Evolutionary conservation across 2,113 vertebrate genomes (phyloP).

Genomic region (Solea senegalensis): DNA sequence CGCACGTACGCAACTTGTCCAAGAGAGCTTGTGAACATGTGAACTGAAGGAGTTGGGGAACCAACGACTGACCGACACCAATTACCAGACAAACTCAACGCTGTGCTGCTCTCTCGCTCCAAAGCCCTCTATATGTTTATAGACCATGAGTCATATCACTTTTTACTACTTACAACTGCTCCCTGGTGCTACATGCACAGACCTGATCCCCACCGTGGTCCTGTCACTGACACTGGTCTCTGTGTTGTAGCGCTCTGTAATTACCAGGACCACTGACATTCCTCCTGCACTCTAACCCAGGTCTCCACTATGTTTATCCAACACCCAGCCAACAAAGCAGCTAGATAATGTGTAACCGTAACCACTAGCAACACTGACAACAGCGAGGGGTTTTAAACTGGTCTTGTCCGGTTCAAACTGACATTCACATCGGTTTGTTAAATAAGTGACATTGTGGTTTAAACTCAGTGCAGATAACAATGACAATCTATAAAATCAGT

Average conservation of each 20-base stretch:
- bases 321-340: conserved; percentile 67
- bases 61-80: no score
- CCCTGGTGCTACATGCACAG: conserved; percentile 46
- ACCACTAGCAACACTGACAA: conserved; percentile 70
- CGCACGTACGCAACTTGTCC: no score
- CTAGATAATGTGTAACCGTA: conserved; percentile 72
- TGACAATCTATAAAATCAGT: background rate
- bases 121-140: background rate
- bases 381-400: conserved; percentile 53
- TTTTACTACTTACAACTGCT: conserved; percentile 11
- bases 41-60: no score
- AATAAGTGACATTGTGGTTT: background rate
- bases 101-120: background rate
- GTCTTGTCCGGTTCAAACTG: conserved; percentile 22
- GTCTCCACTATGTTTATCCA: conserved; percentile 70
- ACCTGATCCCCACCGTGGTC: conserved; percentile 54
- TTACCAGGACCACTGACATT: conserved; percentile 73
- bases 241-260: conserved; percentile 69
- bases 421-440: conserved; percentile 28
- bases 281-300: conserved; percentile 68
- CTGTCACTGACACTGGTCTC: conserved; percentile 49
- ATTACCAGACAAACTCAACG: background rate
- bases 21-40: no score
- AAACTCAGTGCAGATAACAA: conserved; percentile 4
- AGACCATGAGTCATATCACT: background rate